Conservation (phyloP, 2,797 vertebrate genomes). For the Parauchenoglanis punctatus region DNA sequence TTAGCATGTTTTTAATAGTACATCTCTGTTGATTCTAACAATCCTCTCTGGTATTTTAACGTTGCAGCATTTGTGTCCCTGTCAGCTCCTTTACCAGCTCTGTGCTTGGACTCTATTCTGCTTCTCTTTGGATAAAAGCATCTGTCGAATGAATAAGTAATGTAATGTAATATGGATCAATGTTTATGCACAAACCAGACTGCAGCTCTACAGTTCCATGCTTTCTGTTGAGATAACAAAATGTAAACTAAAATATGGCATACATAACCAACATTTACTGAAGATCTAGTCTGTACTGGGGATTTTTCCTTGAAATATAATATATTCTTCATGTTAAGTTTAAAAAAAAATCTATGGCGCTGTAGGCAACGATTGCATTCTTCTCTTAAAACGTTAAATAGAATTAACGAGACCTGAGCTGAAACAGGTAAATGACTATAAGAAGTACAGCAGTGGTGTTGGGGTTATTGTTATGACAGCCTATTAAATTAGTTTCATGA, state of each 20-base stretch:
- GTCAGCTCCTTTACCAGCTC: neutral
- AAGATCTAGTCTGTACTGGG: neutral
- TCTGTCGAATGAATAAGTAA: constrained; percentile 28
- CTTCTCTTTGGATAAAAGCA: constrained; percentile 19
- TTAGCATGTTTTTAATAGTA: neutral
- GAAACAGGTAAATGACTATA: neutral
- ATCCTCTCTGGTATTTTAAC: neutral
- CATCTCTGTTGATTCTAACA: neutral
- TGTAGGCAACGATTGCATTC: neutral
- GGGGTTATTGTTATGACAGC: neutral
- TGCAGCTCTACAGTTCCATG: neutral
- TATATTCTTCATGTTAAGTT: neutral
- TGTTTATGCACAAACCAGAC: constrained; percentile 13
- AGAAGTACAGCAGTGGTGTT: neutral
- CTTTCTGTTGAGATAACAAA: neutral
- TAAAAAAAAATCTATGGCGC: neutral
- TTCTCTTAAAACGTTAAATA: neutral
- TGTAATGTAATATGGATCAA: constrained; percentile 21
- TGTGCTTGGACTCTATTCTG: neutral
- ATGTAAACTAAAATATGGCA: neutral
- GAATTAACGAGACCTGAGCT: neutral
- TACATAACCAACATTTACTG: neutral
- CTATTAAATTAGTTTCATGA: neutral
- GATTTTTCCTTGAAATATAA: neutral
- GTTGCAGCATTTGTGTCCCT: neutral